Percentiles rank a stretch among this genome's conserved stretches.
Evolutionary conservation across 2,113 vertebrate genomes (phyloP).

Genomic region (Apeltes quadracus): DNA sequence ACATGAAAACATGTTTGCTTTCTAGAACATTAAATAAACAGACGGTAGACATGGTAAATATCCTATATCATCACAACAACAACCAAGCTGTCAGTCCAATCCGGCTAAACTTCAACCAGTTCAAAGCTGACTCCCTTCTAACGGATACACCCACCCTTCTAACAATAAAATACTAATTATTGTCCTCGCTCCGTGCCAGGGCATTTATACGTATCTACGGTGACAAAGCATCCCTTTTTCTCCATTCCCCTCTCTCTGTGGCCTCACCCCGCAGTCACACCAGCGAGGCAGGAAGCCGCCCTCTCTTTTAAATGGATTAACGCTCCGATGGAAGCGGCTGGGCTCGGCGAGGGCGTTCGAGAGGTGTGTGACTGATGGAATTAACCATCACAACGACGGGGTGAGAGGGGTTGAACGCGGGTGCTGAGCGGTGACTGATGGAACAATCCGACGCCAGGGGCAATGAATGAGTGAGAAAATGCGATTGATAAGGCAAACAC

Average conservation of each 20-base stretch:
- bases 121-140: constrained; percentile 20
- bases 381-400: constrained; percentile 67
- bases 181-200: constrained; percentile 33
- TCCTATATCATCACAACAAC: background rate
- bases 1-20: background rate
- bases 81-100: constrained; percentile 6
- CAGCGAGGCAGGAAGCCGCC: constrained; percentile 46
- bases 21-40: background rate
- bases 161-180: constrained; percentile 55
- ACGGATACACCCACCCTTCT: constrained; percentile 14
- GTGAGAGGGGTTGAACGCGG: constrained; percentile 60
- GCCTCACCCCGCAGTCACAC: constrained; percentile 47
- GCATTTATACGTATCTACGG: constrained; percentile 52
- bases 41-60: background rate
- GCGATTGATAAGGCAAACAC: constrained; percentile 71
- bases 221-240: constrained; percentile 30
- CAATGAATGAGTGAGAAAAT: constrained; percentile 68
- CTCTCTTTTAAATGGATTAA: constrained; percentile 72
- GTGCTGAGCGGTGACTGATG: constrained; percentile 72
- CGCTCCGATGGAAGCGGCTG: constrained; percentile 62
- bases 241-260: constrained; percentile 7
- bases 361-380: constrained; percentile 75
- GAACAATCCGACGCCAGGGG: constrained; percentile 56
- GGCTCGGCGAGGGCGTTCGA: constrained; percentile 48
- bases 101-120: too few relatives aligned